phyloP scores from a whole-genome alignment of 2,888 invertebrate species.

The Spialia ferax region DNA sequence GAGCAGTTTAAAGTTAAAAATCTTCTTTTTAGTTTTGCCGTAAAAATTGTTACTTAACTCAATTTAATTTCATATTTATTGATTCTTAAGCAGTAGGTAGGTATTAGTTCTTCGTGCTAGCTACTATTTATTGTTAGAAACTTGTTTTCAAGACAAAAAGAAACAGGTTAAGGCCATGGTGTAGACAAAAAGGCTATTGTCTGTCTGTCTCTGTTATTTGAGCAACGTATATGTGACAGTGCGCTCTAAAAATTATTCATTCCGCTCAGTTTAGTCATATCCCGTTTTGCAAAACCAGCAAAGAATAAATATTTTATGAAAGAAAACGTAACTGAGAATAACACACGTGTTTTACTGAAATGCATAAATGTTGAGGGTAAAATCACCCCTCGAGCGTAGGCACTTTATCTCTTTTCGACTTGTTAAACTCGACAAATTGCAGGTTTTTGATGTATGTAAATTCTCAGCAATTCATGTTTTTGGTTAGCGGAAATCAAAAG shows the following conservation, averaged over 20 bases:
- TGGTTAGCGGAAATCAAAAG: constrained; percentile 6
- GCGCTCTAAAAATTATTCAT: constrained; percentile 15
- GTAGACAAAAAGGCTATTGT: neutral
- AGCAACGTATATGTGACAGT: constrained; percentile 12
- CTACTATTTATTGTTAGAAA: too few relatives aligned
- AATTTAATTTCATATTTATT: too few relatives aligned
- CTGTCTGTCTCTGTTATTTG: constrained; percentile 2
- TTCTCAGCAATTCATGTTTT: constrained; percentile 22
- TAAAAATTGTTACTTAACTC: too few relatives aligned
- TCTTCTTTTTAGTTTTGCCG: too few relatives aligned
- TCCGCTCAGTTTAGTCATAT: constrained; percentile 22
- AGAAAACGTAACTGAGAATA: constrained; percentile 29
- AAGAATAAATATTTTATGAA: constrained; percentile 30
- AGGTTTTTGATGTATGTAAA: constrained; percentile 32
- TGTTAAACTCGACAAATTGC: constrained; percentile 34
- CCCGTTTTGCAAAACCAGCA: constrained; percentile 18
- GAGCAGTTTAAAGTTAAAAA: too few relatives aligned
- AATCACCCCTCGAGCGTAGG: constrained; percentile 20
- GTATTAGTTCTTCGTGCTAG: too few relatives aligned
- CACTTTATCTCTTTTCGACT: constrained; percentile 34
- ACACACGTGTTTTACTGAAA: constrained; percentile 33
- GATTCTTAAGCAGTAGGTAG: too few relatives aligned
- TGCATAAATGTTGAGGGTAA: constrained; percentile 31
- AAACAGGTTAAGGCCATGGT: neutral
- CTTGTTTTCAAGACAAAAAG: neutral